Percentiles rank a stretch among this genome's conserved stretches.
Evolutionary conservation across 35 echinoderm and acorn worm genomes (phyloP).

Genomic region (Eucidaris tribuloides): DNA sequence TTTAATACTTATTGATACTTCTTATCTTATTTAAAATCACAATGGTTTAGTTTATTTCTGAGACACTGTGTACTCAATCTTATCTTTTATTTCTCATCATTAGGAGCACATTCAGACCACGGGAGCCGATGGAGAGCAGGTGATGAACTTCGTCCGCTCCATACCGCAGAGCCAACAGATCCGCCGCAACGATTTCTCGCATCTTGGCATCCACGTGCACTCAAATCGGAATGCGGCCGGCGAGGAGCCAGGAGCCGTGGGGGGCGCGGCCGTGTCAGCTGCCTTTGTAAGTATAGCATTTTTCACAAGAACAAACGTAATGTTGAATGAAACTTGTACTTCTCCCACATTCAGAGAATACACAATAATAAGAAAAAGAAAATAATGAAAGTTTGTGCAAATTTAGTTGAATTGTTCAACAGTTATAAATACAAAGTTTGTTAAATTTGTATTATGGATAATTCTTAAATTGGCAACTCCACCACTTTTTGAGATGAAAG

Average conservation of each 20-base stretch:
- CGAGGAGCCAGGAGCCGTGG: not conserved
- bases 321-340: no score
- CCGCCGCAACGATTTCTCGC: slow-evolving; percentile 80
- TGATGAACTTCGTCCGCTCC: slow-evolving; percentile 48
- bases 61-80: no score
- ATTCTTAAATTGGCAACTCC: no score
- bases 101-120: slow-evolving; percentile 40
- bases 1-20: not conserved
- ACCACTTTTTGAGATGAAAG: no score
- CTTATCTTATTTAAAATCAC: not conserved
- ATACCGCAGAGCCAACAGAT: slow-evolving; percentile 28
- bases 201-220: slow-evolving; percentile 66
- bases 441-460: no score
- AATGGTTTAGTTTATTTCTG: not conserved
- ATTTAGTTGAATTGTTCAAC: no score
- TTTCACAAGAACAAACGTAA: no score
- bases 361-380: no score
- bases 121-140: slow-evolving; percentile 18
- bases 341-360: no score
- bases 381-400: no score
- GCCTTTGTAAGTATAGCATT: slow-evolving; percentile 21
- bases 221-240: not conserved
- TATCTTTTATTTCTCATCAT: not conserved
- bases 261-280: not conserved
- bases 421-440: no score